Conservation (phyloP, 2,113 vertebrate genomes). For the Sorex fumeus region DNA sequence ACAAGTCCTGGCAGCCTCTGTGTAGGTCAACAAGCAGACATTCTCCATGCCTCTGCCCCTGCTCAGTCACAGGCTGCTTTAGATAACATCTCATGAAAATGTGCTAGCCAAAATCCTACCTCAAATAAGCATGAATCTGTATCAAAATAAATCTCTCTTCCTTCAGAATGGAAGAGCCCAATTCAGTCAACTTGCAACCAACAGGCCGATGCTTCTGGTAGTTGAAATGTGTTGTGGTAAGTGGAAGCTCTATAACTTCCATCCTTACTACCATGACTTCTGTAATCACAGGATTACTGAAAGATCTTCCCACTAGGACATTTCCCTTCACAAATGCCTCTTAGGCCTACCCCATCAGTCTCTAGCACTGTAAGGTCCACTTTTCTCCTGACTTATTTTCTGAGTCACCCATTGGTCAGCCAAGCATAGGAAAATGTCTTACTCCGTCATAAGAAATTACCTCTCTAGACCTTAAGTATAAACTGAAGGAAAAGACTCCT, state of each 20-base stretch:
- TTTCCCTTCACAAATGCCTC: background rate
- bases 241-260: background rate
- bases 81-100: background rate
- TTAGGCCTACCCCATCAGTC: background rate
- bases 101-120: background rate
- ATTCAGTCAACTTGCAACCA: background rate
- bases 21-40: background rate
- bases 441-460: background rate
- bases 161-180: background rate
- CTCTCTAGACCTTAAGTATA: background rate
- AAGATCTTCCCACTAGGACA: background rate
- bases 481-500: background rate
- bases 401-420: too few species aligned
- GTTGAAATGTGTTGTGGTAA: background rate
- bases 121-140: background rate
- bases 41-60: background rate
- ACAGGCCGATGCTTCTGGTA: background rate
- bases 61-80: background rate
- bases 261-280: background rate
- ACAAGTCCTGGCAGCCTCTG: background rate
- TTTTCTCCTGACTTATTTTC: background rate
- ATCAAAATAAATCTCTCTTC: conserved; percentile 12
- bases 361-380: background rate
- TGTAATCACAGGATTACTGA: background rate
- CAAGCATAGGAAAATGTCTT: too few species aligned